These are phyloP conservation scores for Octonoba sinensis DNA, from an alignment of 2,888 invertebrate species.

Conservation along the genomic window DNA sequence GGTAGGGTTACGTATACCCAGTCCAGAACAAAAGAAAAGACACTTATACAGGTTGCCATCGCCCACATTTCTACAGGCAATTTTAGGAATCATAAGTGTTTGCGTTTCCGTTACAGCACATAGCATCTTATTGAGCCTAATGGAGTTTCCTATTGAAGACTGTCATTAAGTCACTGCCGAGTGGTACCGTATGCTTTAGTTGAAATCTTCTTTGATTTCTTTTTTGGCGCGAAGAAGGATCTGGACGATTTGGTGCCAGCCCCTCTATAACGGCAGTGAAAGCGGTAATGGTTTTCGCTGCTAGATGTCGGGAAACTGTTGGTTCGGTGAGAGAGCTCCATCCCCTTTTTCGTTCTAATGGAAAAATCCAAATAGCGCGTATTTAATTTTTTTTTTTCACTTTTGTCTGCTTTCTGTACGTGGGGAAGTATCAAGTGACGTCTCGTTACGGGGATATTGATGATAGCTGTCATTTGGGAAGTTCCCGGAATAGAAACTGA, in stretches of 20 bases:
- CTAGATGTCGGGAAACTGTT: constrained; percentile 12
- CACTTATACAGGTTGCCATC: constrained; percentile 4
- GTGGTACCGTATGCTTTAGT: constrained; percentile 38
- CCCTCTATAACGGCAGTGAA: constrained; percentile 22
- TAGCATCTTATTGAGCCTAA: constrained; percentile 48
- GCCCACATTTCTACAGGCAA: too few relatives aligned
- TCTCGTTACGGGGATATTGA: constrained; percentile 37
- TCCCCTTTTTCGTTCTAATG: constrained; percentile 32
- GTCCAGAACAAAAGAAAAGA: constrained; percentile 45
- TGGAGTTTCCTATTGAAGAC: constrained; percentile 28
- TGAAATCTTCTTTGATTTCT: not conserved
- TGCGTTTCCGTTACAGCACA: constrained; percentile 49
- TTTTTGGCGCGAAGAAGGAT: not conserved
- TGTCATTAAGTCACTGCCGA: constrained; percentile 36
- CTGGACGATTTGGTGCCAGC: constrained; percentile 35
- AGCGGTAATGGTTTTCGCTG: constrained; percentile 45
- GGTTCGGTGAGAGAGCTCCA: constrained; percentile 41
- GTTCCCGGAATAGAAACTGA: not conserved
- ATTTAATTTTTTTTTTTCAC: constrained; percentile 9
- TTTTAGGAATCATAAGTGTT: constrained; percentile 27
- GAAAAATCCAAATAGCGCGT: constrained; percentile 32
- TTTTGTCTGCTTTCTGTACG: too few relatives aligned
- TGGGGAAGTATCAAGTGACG: not conserved
- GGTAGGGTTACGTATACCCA: not conserved
- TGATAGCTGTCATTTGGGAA: constrained; percentile 6